Evolutionary conservation across 1,140 invertebrate genomes (phyloP), one percentile per base, ranked within the genome.

Genomic region (Galleria mellonella): DNA sequence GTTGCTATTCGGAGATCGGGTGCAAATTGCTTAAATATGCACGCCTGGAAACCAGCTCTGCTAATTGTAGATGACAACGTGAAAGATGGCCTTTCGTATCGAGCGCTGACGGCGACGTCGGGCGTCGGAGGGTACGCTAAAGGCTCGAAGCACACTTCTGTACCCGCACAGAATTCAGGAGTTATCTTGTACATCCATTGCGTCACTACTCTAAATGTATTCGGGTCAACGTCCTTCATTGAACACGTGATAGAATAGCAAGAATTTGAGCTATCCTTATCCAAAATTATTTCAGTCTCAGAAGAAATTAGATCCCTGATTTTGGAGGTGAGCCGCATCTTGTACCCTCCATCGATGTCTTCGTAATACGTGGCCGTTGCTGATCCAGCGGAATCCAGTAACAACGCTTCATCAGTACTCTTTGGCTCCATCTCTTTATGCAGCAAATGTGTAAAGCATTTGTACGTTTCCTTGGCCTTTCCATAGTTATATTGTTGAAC

Each of bases 401-500:
- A 27, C 4, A 84, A 38, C 0, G 71, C 71, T 23, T 81, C 74
- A n/a, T 72, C 62, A 12, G 54, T 10, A 4, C 43, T 51, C 39
- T 81, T 81, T 1, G 62, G 53, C 14, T 72, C 70, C 51, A 72
- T 58, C 46, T 84, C 81, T 36, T 83, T 77, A 33, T 83, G 61
- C 11, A 84, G 47, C 12, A 79, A 41, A 12, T 71, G 68, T 9
- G 62, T 46, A 39, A 59, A 82, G 32, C 64, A 72, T 31, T 66
- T 75, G 51, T 81, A 69, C 0, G 65, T 39, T 7, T 82, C 75
- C 29, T 72, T 74, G 3, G 71, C 45, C 43, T 62, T 74, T 6
- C 75, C 75, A 29, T 67, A 81, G 36, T 72, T 82, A 51, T 85
- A 85, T 17, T 79, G 64, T 52, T 85, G 81, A 13, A 76, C 55